Percentiles rank a stretch among this genome's conserved stretches.
Evolutionary conservation across 2,113 vertebrate species (phyloP).

Genomic region (Ciconia maguari): DNA sequence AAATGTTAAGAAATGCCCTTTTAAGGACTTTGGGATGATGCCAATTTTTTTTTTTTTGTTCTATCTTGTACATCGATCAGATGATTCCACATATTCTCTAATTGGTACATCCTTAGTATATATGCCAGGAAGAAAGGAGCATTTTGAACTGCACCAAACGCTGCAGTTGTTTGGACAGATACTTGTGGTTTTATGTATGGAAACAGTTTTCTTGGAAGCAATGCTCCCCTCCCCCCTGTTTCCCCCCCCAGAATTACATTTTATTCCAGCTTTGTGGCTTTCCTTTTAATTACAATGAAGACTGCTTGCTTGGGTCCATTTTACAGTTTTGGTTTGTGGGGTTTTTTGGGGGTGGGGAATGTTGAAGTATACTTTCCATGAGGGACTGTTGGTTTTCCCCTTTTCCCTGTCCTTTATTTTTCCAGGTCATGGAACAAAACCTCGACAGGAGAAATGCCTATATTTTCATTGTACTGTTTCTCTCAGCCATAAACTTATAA

Average conservation of each 20-base stretch:
- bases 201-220: not conserved
- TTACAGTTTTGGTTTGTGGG: not conserved
- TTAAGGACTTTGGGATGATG: slow-evolving; percentile 47
- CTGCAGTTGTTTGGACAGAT: not conserved
- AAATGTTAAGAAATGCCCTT: slow-evolving; percentile 52
- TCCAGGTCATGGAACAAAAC: not conserved
- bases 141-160: not conserved
- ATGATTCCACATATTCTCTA: slow-evolving; percentile 41
- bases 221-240: not conserved
- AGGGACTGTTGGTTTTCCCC: not conserved
- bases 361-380: not conserved
- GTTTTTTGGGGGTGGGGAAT: not conserved
- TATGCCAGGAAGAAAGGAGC: not conserved
- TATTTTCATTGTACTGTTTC: slow-evolving; percentile 42
- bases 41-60: not conserved
- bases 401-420: not conserved
- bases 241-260: not conserved
- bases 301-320: not conserved
- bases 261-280: not conserved
- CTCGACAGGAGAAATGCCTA: not conserved
- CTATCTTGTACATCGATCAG: not conserved
- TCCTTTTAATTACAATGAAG: not conserved
- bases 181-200: not conserved
- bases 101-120: not conserved
- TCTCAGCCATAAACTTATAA: slow-evolving; percentile 50